Conservation (phyloP, 2,113 vertebrate genomes). For the Cariama cristata region DNA sequence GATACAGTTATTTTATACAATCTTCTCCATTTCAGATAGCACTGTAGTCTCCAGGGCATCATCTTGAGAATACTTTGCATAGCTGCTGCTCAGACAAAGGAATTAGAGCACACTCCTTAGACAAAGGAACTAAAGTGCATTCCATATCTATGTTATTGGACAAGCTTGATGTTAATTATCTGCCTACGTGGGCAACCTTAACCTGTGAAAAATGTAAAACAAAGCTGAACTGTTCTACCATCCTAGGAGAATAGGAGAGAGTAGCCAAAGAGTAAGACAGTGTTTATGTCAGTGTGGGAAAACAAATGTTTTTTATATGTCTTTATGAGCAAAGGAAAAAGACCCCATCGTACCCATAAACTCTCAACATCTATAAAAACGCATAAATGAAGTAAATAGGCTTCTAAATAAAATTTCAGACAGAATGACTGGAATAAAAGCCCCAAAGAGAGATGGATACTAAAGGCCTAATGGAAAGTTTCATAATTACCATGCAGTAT, state of each 20-base stretch:
- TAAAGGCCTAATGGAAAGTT: neutral
- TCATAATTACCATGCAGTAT: neutral
- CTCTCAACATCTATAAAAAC: neutral
- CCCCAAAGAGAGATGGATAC: neutral
- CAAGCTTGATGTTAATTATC: neutral
- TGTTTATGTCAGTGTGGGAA: neutral
- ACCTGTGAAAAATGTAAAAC: neutral
- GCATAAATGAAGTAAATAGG: neutral
- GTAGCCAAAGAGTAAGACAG: neutral
- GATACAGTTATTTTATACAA: neutral
- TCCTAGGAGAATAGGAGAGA: neutral
- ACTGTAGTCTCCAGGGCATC: neutral
- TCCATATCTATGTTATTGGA: neutral
- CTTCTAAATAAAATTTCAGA: neutral
- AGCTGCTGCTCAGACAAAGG: neutral
- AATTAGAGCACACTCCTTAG: accelerated
- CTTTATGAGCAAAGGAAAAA: neutral
- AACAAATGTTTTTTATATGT: neutral
- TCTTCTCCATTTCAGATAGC: neutral
- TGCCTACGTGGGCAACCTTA: neutral
- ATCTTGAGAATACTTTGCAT: neutral
- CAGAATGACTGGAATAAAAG: neutral
- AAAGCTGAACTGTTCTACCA: neutral
- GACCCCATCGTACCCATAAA: neutral
- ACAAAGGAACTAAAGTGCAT: neutral